A percentile compares a stretch with the other conserved stretches of the same genome.
phyloP scores from a whole-genome alignment of 2,888 invertebrate species.

The Tolmerus cingulatus region DNA sequence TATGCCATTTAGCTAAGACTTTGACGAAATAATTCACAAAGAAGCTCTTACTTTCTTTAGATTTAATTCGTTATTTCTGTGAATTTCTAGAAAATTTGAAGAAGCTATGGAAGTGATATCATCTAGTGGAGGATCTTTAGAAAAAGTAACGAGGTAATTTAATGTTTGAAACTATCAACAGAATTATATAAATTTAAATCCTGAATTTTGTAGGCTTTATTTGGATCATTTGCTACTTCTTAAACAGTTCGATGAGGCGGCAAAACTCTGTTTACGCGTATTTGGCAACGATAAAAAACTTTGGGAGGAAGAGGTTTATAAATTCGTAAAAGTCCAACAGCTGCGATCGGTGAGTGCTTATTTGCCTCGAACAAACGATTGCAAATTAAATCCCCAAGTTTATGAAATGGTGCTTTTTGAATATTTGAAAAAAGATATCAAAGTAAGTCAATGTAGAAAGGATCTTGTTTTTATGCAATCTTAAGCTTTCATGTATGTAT shows the following conservation, averaged over 20 bases:
- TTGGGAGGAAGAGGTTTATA: conserved; percentile 93
- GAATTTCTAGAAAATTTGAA: conserved; percentile 72
- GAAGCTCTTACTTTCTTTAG: too few species aligned
- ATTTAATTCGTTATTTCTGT: too few species aligned
- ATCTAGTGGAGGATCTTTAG: conserved; percentile 68
- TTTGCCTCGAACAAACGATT: conserved; percentile 77
- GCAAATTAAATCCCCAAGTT: conserved; percentile 79
- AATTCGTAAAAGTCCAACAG: conserved; percentile 86
- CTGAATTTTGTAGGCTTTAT: conserved; percentile 67
- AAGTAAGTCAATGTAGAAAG: conserved; percentile 49
- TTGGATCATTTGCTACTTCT: conserved; percentile 79
- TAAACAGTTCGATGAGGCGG: conserved; percentile 81
- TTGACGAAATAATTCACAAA: too few species aligned
- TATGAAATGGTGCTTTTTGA: conserved; percentile 96
- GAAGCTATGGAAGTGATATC: conserved; percentile 86
- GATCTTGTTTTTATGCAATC: not conserved
- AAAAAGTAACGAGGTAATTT: conserved; percentile 58
- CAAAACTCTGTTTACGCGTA: conserved; percentile 83
- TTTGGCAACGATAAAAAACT: conserved; percentile 81
- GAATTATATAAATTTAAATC: not conserved
- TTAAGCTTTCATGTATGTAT: conserved; percentile 46
- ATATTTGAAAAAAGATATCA: conserved; percentile 83
- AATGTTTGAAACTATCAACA: not conserved
- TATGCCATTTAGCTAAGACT: too few species aligned
- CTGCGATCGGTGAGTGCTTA: conserved; percentile 81